Evolutionary conservation across 2,888 invertebrate genomes (phyloP), one percentile per base, ranked within the genome.

Genomic region (Cheilosia soror): DNA sequence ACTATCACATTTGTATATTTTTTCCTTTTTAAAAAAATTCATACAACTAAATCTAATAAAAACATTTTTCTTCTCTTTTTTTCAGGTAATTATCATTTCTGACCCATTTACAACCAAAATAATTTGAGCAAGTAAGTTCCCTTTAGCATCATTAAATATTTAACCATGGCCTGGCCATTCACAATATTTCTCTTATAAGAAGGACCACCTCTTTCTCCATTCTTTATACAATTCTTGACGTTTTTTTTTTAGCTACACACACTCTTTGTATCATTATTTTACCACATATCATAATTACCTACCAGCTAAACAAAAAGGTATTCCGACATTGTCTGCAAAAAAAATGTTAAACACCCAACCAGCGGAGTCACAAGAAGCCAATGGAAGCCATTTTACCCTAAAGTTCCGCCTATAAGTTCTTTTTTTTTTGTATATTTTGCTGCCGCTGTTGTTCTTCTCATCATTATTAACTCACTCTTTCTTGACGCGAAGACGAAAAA

Each of bases 211-310:
- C 66, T 84, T 79, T 65, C 73, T 37, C 40, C 37, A 65, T 57
- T 57, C 31, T 68, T 63, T 31, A 9, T 13, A 25, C 63, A 37
- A 37, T 55, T 53, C 15, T 20, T 47, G 6, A 2, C 9, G 57
- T 42, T 51, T 25, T 33, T 29, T 42, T 51, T 29, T 5, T 31
- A n/a, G 51, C 6, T 15, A 33, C 33, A 15, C 47, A 27, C 57
- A 25, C 31, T 58, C 33, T 65, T 65, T 47, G 65, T 60, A 71
- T 71, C 69, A 88, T 88, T 88, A 88, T 88, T 87, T 87, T 86
- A 87, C 88, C 87, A 88, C 88, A 88, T 87, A 87, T 88, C 87
- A 88, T 88, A 88, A 89, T 89, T 89, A 88, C 87, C 87, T 77
- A 87, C 72, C 60, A 65, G 15, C 58, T 58, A 40, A 63, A 60